A percentile compares a stretch with the other conserved stretches of the same genome.
Conservation (phyloP, 1,140 invertebrate genomes). For the Nymphalis io region DNA sequence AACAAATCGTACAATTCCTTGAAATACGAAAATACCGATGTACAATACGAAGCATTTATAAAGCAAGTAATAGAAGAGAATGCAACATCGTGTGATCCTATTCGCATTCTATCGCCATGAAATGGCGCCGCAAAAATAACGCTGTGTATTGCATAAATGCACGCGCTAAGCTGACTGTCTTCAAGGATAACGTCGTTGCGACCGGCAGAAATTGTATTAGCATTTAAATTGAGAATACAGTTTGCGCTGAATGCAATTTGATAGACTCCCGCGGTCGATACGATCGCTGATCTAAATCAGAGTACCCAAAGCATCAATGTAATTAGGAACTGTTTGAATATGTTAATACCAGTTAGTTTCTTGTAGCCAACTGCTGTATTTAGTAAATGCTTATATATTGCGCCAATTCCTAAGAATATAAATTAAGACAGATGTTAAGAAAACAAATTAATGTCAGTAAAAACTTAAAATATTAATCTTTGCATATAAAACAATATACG, state of each 20-base stretch:
- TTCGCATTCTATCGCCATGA: slow-evolving; percentile 32
- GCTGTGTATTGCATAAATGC: slow-evolving; percentile 42
- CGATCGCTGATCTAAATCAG: slow-evolving; percentile 11
- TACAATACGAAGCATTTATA: slow-evolving; percentile 3
- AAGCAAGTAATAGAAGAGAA: slow-evolving; percentile 11
- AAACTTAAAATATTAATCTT: no score
- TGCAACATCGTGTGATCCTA: slow-evolving; percentile 25
- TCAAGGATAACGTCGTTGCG: slow-evolving; percentile 46
- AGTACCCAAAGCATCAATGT: slow-evolving; percentile 14
- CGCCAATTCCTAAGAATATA: background rate
- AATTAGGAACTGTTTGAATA: slow-evolving; percentile 22
- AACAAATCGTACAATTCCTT: slow-evolving; percentile 1
- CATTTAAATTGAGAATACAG: slow-evolving; percentile 53
- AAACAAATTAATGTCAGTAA: no score
- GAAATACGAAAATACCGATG: background rate
- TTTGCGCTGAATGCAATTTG: slow-evolving; percentile 20
- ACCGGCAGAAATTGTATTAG: slow-evolving; percentile 47
- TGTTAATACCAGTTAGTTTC: background rate
- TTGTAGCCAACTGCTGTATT: background rate
- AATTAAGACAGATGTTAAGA: no score
- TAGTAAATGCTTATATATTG: background rate
- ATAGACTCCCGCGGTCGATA: slow-evolving; percentile 15
- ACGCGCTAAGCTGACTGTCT: slow-evolving; percentile 46
- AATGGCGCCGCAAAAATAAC: slow-evolving; percentile 37
- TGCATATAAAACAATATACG: no score